These are phyloP conservation scores for Luscinia megarhynchos DNA, from an alignment of 2,797 vertebrate species.

Conservation along the genomic window DNA sequence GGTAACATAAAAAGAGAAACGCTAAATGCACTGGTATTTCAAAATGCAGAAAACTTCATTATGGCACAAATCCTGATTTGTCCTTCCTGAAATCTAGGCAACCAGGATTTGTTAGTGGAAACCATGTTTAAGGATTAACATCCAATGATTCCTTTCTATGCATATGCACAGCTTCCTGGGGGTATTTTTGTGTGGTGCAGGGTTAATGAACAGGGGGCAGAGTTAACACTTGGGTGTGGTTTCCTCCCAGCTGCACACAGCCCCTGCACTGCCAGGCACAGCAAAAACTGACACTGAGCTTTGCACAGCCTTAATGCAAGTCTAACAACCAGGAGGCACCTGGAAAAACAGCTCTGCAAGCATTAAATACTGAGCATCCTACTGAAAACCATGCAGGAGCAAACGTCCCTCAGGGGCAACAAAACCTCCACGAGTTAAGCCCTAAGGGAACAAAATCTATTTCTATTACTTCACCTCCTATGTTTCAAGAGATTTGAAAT, in stretches of 20 bases:
- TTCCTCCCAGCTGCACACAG: not conserved
- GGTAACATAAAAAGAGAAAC: slow-evolving; percentile 36
- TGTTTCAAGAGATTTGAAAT: not conserved
- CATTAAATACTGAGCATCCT: not conserved
- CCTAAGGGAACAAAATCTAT: not conserved
- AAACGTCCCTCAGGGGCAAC: not conserved
- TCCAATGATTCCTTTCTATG: not conserved
- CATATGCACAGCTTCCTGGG: not conserved
- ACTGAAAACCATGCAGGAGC: not conserved
- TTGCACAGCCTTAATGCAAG: not conserved
- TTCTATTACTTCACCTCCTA: not conserved
- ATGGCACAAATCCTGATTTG: slow-evolving; percentile 13
- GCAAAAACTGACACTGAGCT: not conserved
- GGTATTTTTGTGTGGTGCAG: not conserved
- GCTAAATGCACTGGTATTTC: slow-evolving; percentile 25
- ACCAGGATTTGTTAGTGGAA: not conserved
- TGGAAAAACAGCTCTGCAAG: not conserved
- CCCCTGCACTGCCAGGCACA: not conserved
- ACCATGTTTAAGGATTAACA: not conserved
- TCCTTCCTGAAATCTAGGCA: not conserved
- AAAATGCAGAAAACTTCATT: slow-evolving; percentile 34
- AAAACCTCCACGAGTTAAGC: not conserved
- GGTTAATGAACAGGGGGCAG: not conserved
- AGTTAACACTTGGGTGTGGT: not conserved
- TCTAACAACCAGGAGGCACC: not conserved